Conservation (phyloP, 2,797 vertebrate species). For the Pogoniulus pusillus region DNA sequence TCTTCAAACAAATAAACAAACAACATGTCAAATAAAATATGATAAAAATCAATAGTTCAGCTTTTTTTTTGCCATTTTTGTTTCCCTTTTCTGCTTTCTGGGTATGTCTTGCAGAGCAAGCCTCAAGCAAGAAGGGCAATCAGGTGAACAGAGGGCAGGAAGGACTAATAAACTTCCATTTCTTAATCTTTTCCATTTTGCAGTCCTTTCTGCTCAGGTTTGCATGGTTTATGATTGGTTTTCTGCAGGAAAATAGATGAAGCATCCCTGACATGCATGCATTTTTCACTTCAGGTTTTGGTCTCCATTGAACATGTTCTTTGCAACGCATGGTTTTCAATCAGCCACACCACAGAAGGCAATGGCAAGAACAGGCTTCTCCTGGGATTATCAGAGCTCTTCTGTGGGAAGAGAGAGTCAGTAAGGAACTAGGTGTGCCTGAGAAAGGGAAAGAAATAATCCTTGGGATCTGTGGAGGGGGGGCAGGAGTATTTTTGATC, state of each 20-base stretch:
- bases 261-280: neutral
- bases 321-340: neutral
- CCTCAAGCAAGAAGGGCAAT: neutral
- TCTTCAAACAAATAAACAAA: neutral
- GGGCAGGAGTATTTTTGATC: neutral
- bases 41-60: neutral
- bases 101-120: neutral
- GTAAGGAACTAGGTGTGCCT: neutral
- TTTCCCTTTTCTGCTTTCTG: neutral
- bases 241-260: neutral
- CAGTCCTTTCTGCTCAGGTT: neutral
- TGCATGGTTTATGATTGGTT: neutral
- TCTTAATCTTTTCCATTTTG: neutral
- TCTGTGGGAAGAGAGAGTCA: neutral
- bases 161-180: no score
- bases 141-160: neutral
- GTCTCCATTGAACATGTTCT: neutral
- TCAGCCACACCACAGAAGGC: neutral
- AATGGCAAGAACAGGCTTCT: neutral
- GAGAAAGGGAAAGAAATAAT: neutral
- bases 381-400: neutral
- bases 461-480: neutral
- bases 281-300: neutral
- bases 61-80: neutral
- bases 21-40: fast-evolving